Evolutionary conservation across 2,797 vertebrate genomes (phyloP), one percentile per base, ranked within the genome.

Genomic region (Acomys russatus): DNA sequence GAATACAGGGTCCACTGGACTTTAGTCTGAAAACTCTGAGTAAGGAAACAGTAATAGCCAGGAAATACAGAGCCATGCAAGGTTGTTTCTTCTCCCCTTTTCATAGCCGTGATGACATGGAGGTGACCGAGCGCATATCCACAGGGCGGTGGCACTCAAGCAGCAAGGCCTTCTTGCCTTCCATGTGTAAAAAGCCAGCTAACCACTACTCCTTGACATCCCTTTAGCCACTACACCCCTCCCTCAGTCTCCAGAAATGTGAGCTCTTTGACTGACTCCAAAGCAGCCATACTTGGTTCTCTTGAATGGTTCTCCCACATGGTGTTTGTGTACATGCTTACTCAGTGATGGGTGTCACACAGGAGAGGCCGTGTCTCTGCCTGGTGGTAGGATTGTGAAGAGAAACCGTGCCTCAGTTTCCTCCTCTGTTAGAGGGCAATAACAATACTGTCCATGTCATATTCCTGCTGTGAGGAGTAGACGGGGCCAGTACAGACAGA

Each of bases 1-100:
- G 56, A 87, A 74, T 33, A 73, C 33, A 11, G 44, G 76, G 28
- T 44, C 25, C 61, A 2, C 30, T 15, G 15, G 23, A 71, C 23
- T 80, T 71, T 15, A 25, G 71, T 96, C 82, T 88, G 22, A 74
- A 84, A 77, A 84, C 84, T 61, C 66, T 35, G 64, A 71, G 33
- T 0, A 17, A 78, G 17, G 1, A 28, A 71, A 64, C 63, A 87
- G n/a, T n/a, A 68, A 82, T 68, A 38, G 51, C 68, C 11, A 17
- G 51, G 25, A 74, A 33, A 49, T 56, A 71, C 17, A 44, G 30
- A 82, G 30, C 49, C 33, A 22, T 17, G 17, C 78, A 79, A 78
- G 18, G 44, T 1, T 51, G 17, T 18, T 88, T 82, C 86, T 51
- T 88, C 30, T 44, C 35, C 20, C 9, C 4, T 2, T 92, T 92